Evolutionary conservation across 2,888 invertebrate genomes (phyloP), one percentile per base, ranked within the genome.

Genomic region (Caenorhabditis macrosperma): DNA sequence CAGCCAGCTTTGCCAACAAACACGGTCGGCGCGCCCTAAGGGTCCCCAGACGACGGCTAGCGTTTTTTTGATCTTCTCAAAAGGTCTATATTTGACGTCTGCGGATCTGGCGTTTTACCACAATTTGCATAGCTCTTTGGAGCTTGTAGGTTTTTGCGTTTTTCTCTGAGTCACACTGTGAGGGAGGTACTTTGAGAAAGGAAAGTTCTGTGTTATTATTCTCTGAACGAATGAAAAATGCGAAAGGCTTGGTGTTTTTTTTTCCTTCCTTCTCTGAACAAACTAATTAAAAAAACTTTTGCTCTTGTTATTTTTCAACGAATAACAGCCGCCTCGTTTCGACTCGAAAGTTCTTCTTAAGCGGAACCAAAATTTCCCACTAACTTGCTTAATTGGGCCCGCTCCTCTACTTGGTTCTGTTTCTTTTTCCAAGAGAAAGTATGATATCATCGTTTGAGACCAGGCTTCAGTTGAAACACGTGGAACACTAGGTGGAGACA

Each of bases 1-100:
- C 67, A 67, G 67, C 55, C 46, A 46, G 55, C 30, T 57, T 46
- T 67, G 30, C 30, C 48, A 54, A 66, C 67, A 68, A 68, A 68
- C 24, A 68, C n/a, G 1, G 50, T 22, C 63, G 61, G 38, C 22
- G 17, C 17, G 2, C 41, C n/a, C 50, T 50, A 38, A 24, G 67
- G 30, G 63, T 50, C 38, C 44, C 33, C 33, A 7, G 10, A 33
- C 33, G 38, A 12, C 7, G 38, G 3, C 15, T 38, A 52, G 69
- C n/a, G n/a, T n/a, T 69, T 69, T 69, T 60, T 60, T 69, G 60
- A 60, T 61, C 60, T 68, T 50, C 17, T 12, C 3, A 22, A 44
- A n/a, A 2, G 38, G 22, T 20, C 24, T 5, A 20, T 67, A 17
- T 67, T 67, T 67, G 67, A 20, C 55, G 2, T 54, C 20, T 44